Evolutionary conservation across 2,797 vertebrate genomes (phyloP).

Genomic region (Thamnophis elegans): DNA sequence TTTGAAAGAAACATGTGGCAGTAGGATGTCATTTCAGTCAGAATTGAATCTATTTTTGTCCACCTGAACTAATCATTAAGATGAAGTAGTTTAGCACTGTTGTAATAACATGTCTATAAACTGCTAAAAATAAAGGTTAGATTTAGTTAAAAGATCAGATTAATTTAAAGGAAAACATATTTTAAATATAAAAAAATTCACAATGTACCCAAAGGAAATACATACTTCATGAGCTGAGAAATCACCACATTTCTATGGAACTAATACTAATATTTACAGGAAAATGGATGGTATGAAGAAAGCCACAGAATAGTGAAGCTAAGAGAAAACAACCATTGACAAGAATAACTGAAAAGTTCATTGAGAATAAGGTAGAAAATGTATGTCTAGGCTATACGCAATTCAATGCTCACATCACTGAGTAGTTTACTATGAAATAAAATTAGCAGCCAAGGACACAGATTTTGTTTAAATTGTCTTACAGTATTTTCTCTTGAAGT

Average conservation of each 20-base stretch:
- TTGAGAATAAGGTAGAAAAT: background rate
- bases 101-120: background rate
- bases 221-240: background rate
- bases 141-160: background rate
- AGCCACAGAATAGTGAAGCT: background rate
- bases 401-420: background rate
- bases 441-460: background rate
- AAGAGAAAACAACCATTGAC: background rate
- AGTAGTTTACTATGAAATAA: background rate
- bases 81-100: background rate
- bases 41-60: rapidly evolving
- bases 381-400: background rate
- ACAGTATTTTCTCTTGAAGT: background rate
- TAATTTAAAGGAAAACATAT: background rate
- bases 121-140: background rate
- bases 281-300: background rate
- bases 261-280: background rate
- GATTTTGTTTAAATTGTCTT: background rate
- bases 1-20: background rate
- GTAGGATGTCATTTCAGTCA: background rate
- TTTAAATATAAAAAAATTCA: background rate
- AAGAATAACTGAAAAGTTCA: background rate
- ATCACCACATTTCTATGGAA: background rate
- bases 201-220: background rate
- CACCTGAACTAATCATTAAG: background rate